Base-by-base conservation (phyloP, 2,888 invertebrate genomes). In the Dastarcus helophoroides region DNA sequence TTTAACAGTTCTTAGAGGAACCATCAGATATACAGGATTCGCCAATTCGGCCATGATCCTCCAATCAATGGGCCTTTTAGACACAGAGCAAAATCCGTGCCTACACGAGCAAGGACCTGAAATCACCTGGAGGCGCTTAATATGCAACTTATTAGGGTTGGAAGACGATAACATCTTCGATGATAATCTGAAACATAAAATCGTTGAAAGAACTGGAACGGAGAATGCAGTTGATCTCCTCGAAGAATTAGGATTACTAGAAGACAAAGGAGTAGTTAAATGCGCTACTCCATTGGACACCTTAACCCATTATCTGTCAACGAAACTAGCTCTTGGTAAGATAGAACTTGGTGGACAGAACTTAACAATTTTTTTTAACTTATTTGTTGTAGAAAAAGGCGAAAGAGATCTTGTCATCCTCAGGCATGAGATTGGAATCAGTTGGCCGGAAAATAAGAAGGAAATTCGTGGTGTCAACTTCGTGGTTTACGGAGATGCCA, bases 51-150 rank as follows among this genome's bases (percentile, higher is more conserved):
- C 93, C 49, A 78, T 81, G 44, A 84, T 84, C 2, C 69, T 98
- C 54, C 85, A 93, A 53, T 68, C 82, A 29, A 65, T 95, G 32
- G 95, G 95, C 0, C 67, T 97, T 1, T 74, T 97, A 26, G 86
- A 89, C 55, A 74, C 81, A 0, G 80, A 80, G 46, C 79, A 81
- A 2, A 84, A 90, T 61, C 82, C 95, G 0, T 73, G 79, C 46
- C 68, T 99, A n/a, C 97, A 98, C 58, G 84, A 85, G 0, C 83
- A 82, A 53, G 97, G 97, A 23, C 97, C 97, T 0, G 89, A 89
- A 39, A 78, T 95, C 15, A 93, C 94, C 6, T 99, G 98, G 98
- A 85, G 86, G 63, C 55, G 51, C 17, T 70, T 94, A 31, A 74
- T 94, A 22, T 89, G 89, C 50, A 80, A 81, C 47, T 64, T 91